These are phyloP conservation scores for Erannis defoliaria DNA, from an alignment of 2,888 invertebrate genomes.

Conservation along the genomic window DNA sequence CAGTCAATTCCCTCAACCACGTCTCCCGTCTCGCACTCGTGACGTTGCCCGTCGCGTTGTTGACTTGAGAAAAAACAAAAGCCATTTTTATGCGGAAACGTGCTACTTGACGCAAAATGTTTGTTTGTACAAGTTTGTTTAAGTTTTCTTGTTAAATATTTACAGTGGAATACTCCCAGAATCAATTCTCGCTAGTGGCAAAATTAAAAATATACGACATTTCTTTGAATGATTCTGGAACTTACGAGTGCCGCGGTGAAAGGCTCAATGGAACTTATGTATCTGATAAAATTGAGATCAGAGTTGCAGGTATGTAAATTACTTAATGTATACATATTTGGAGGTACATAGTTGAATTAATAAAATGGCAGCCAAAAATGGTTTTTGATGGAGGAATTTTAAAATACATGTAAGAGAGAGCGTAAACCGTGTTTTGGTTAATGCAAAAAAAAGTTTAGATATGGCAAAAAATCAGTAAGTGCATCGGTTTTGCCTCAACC, in stretches of 20 bases:
- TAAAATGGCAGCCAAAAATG: too few species aligned
- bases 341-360: not conserved
- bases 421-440: not conserved
- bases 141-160: slow-evolving; percentile 27
- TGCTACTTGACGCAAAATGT: not conserved
- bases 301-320: slow-evolving; percentile 63
- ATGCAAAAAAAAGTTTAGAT: too few species aligned
- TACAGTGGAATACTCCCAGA: slow-evolving; percentile 57
- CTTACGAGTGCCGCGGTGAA: slow-evolving; percentile 64
- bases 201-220: slow-evolving; percentile 62
- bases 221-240: slow-evolving; percentile 58
- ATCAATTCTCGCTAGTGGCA: slow-evolving; percentile 63
- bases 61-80: not conserved
- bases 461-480: too few species aligned
- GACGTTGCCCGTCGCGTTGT: not conserved
- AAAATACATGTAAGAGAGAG: not conserved
- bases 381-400: too few species aligned
- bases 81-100: not conserved
- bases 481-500: too few species aligned
- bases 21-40: too few species aligned
- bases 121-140: slow-evolving; percentile 8
- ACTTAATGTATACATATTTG: too few species aligned
- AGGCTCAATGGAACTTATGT: slow-evolving; percentile 46
- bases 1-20: too few species aligned
- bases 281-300: slow-evolving; percentile 53